Conservation (phyloP, 2,113 vertebrate species). For the Amphilophus citrinellus region DNA sequence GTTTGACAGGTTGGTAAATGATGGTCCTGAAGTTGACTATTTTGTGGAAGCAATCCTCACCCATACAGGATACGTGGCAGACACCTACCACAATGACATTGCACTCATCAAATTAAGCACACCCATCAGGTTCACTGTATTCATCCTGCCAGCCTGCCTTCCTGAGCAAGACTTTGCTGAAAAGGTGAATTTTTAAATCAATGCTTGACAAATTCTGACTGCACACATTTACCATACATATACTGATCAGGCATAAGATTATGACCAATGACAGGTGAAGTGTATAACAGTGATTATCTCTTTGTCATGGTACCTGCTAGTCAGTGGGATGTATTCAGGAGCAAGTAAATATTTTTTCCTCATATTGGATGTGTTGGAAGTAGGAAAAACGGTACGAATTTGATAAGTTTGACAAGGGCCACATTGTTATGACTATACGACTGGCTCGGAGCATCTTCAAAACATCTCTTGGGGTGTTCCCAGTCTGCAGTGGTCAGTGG, state of each 20-base stretch:
- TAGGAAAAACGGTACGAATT: too few species aligned
- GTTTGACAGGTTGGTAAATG: conserved; percentile 74
- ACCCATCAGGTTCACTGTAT: conserved; percentile 84
- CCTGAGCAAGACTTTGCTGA: conserved; percentile 89
- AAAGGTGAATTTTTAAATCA: conserved; percentile 49
- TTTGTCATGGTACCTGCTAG: too few species aligned
- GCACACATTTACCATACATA: not conserved
- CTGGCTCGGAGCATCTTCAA: too few species aligned
- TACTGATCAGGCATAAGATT: not conserved
- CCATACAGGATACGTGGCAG: conserved; percentile 77
- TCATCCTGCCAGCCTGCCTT: conserved; percentile 88
- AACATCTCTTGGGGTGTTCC: too few species aligned
- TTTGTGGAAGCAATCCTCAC: conserved; percentile 78
- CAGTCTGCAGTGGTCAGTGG: too few species aligned
- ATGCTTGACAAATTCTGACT: not conserved
- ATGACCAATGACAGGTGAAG: too few species aligned
- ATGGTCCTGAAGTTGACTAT: conserved; percentile 76
- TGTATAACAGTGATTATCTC: too few species aligned
- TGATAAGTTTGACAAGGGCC: too few species aligned
- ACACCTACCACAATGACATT: conserved; percentile 91
- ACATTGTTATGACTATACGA: too few species aligned
- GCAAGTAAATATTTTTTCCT: too few species aligned
- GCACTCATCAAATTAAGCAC: conserved; percentile 86
- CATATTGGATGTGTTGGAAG: too few species aligned
- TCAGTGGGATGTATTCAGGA: too few species aligned